Base-by-base conservation (phyloP, 1,140 invertebrate genomes). In the Cardiocondyla obscurior region DNA sequence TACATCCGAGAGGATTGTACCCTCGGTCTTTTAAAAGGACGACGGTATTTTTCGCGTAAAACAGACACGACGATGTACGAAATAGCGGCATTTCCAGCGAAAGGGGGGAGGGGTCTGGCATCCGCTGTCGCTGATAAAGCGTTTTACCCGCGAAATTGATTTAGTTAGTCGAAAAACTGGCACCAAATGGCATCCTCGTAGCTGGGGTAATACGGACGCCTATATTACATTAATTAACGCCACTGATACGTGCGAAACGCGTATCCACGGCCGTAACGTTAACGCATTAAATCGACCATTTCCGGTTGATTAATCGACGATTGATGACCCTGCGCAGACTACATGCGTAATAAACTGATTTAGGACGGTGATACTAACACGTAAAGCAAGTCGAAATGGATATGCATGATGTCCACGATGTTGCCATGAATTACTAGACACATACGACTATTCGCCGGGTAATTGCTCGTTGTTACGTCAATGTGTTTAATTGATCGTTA, bases 221-320 rank as follows among this genome's bases (percentile, higher is more conserved):
- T 77, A 62, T 88, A 87, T 87, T 82, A 88, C 86, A 82, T 87
- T 88, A 88, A 88, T 88, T 87, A 88, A 87, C 86, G 73, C 72
- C 82, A 49, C 30, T 42, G 72, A 72, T 83, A 79, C 64, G 65
- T 60, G 70, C 82, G 64, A 84, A 82, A 76, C 69, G 55, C 86
- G 46, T 84, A 84, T 87, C 85, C 70, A 74, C 74, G 74, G 44
- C 42, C 84, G 76, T 88, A 86, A 88, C 85, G 67, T 88, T 87
- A 88, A 85, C 87, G 87, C 88, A 89, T 88, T 89, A 88, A 89
- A 89, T 89, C 84, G 87, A 79, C 58, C 84, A 89, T 89, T 89
- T 88, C 81, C 87, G 84, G 83, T 79, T 89, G 87, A 88, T 89
- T 89, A 89, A 89, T 89, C 84, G 84, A 72, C 84, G 87, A 89